Percentiles rank a stretch among this genome's conserved stretches.
These are phyloP conservation scores for Pituophis catenifer DNA, from an alignment of 2,113 vertebrate species.

Conservation along the genomic window DNA sequence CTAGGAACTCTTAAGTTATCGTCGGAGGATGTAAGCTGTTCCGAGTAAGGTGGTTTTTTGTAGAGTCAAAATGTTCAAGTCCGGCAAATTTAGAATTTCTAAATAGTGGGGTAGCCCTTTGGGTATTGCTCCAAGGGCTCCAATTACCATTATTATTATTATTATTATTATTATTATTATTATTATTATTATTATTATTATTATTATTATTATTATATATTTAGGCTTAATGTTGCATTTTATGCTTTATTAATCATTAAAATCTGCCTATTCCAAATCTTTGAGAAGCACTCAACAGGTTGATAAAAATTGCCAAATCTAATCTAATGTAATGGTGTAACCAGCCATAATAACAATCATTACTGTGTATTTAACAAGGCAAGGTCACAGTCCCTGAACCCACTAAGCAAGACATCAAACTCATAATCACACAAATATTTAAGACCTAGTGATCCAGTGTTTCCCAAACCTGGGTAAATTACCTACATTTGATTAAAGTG, in stretches of 20 bases:
- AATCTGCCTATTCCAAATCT: neutral
- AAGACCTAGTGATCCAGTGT: neutral
- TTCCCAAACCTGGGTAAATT: neutral
- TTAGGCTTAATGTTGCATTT: neutral
- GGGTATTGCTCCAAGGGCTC: no score
- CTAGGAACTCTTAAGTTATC: no score
- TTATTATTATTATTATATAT: neutral
- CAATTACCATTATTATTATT: no score
- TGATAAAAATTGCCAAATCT: neutral
- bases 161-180: no score
- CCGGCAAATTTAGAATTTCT: no score
- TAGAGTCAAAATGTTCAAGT: no score
- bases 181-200: no score
- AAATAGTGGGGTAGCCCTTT: no score
- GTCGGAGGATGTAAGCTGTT: no score
- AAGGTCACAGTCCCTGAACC: neutral
- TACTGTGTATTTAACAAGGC: neutral
- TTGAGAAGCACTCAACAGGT: neutral
- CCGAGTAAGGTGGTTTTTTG: no score
- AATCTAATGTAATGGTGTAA: neutral
- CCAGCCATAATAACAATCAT: neutral
- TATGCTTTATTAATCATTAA: neutral
- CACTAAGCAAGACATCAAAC: neutral
- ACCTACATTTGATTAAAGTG: neutral
- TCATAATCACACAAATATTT: neutral